Percentiles rank a stretch among this genome's conserved stretches.
Conservation (phyloP, 2,113 vertebrate genomes). For the Seriola dumerili region DNA sequence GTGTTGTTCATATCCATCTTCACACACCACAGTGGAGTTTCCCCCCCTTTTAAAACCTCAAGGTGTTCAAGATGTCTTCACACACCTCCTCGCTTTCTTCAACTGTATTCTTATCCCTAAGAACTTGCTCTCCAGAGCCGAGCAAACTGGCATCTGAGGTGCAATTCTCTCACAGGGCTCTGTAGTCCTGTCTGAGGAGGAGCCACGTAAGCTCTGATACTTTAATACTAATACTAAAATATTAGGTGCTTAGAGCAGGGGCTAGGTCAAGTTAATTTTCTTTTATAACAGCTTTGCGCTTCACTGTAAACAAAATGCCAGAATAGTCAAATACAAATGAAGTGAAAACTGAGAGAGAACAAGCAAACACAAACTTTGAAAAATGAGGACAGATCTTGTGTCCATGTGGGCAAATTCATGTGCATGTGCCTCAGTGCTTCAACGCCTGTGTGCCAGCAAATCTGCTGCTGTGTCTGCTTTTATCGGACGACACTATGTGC, state of each 20-base stretch:
- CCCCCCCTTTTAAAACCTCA: conserved; percentile 55
- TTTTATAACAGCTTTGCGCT: not conserved
- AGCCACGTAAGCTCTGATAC: not conserved
- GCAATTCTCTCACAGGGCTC: conserved; percentile 36
- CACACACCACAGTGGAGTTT: conserved; percentile 39
- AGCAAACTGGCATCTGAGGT: conserved; percentile 44
- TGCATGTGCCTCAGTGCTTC: conserved; percentile 45
- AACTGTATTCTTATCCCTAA: conserved; percentile 54
- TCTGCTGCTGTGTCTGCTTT: conserved; percentile 55
- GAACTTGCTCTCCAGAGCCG: conserved; percentile 51
- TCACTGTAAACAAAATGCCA: conserved; percentile 1
- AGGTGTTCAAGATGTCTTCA: conserved; percentile 56
- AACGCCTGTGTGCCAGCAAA: conserved; percentile 41
- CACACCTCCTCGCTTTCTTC: conserved; percentile 47
- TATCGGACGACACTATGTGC: conserved; percentile 37
- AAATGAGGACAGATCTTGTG: not conserved
- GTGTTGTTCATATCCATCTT: conserved; percentile 43
- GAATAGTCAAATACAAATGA: not conserved
- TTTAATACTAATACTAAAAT: conserved; percentile 10
- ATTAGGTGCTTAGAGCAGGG: conserved; percentile 15
- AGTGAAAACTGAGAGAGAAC: conserved; percentile 4
- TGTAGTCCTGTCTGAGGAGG: conserved; percentile 39
- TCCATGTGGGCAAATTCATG: conserved; percentile 6
- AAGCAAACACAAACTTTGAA: not conserved
- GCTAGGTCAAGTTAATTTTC: conserved; percentile 23